Evolutionary conservation across 2,113 vertebrate genomes (phyloP).

Genomic region (Athene noctua): DNA sequence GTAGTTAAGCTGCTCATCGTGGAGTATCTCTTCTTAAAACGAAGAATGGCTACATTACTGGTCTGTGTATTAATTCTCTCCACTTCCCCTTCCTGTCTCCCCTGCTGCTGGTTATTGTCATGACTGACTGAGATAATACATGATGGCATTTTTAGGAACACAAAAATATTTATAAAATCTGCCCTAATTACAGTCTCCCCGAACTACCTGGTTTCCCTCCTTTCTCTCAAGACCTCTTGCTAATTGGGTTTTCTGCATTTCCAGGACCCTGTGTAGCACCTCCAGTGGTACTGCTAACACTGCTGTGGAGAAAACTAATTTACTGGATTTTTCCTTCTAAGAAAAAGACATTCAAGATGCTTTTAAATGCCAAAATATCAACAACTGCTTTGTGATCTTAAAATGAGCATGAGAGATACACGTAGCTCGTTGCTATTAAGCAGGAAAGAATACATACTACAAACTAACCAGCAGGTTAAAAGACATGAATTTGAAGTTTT

Average conservation of each 20-base stretch:
- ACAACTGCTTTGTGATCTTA: background rate
- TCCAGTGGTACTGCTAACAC: background rate
- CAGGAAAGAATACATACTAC: background rate
- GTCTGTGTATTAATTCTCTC: background rate
- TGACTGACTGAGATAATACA: conserved; percentile 17
- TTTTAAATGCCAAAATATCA: conserved; percentile 15
- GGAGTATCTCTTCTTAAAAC: background rate
- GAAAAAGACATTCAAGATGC: background rate
- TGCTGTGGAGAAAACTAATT: background rate
- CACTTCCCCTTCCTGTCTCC: conserved; percentile 47
- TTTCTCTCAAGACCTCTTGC: background rate
- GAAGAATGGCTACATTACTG: background rate
- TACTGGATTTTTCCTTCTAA: background rate
- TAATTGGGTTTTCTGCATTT: background rate
- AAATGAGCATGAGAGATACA: background rate
- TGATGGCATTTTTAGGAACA: conserved; percentile 44
- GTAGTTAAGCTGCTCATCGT: background rate
- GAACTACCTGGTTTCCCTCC: background rate
- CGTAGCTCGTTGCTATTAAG: background rate
- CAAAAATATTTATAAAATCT: conserved; percentile 49
- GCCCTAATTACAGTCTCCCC: background rate
- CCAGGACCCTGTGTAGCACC: background rate
- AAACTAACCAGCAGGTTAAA: background rate
- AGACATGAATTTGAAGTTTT: background rate
- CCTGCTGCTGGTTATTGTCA: conserved; percentile 52